Base-by-base conservation (phyloP, 2,888 invertebrate genomes). In the Choreutis nemorana region DNA sequence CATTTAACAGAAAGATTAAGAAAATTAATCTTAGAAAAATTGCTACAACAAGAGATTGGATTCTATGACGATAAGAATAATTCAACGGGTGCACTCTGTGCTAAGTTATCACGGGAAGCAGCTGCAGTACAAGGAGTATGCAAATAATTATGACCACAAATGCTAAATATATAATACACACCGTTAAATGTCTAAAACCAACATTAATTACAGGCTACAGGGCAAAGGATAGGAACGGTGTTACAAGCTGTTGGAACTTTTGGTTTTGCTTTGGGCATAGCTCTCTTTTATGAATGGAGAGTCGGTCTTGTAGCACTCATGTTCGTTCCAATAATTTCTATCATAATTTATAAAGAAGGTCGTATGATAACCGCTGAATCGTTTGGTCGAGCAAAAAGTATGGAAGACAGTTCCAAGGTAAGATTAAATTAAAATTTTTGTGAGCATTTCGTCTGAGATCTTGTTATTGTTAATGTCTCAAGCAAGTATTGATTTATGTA, bases 101-200 rank as follows among this genome's bases (percentile, higher is more conserved):
- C 90, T 1, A 80, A 85, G 33, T 71, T 92, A 4, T 87, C 91
- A 1, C 85, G 87, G 1, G 91, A 91, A 67, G 88, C 90, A 1
- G 84, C 91, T 1, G 83, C 85, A 30, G 87, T 91, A 0, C 90
- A 91, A 73, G 91, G 91, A 45, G 91, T 90, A 72, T n/a, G n/a
- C n/a, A n/a, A n/a, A n/a, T n/a, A n/a, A n/a, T n/a, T n/a, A n/a
- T n/a, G n/a, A n/a, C n/a, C n/a, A n/a, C n/a, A n/a, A n/a, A n/a
- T n/a, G n/a, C n/a, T n/a, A n/a, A n/a, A n/a, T n/a, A n/a, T n/a
- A n/a, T 23, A 23, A n/a, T 8, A 9, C n/a, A 10, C 9, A 9
- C 4, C 2, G 8, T 28, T 11, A 27, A 27, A 14, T 26, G 21
- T 9, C n/a, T n/a, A n/a, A n/a, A n/a, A n/a, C n/a, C n/a, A n/a